Evolutionary conservation across 1,140 invertebrate species (phyloP).

Genomic region (Drosophila busckii): DNA sequence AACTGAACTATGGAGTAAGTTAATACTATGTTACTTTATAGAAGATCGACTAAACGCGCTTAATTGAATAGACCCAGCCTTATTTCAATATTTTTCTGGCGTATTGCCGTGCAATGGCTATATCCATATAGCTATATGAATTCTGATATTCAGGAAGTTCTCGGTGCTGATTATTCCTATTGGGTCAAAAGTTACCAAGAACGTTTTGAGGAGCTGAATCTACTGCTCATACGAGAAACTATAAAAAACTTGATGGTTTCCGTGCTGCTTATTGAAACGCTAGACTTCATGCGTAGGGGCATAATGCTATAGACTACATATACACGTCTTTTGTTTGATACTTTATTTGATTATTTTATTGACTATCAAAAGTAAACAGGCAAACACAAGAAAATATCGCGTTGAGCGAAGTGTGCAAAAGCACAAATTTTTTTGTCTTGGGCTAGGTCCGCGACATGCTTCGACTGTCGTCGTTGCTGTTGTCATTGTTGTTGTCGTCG

Average conservation of each 20-base stretch:
- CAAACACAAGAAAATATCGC: too few relatives aligned
- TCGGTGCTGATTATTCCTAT: conserved; percentile 17
- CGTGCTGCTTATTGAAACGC: conserved; percentile 19
- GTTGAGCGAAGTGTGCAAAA: conserved; percentile 8
- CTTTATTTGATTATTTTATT: conserved; percentile 2
- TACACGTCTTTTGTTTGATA: not conserved
- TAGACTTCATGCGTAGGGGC: not conserved
- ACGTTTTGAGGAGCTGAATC: not conserved
- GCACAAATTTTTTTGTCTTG: conserved; percentile 52
- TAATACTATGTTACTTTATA: too few relatives aligned
- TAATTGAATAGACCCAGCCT: conserved; percentile 13
- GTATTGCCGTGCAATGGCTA: conserved; percentile 16
- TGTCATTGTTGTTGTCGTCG: not conserved
- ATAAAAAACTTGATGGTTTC: conserved; percentile 11
- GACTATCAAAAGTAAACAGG: conserved; percentile 37
- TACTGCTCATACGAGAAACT: not conserved
- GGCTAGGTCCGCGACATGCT: conserved; percentile 54
- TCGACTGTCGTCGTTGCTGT: conserved; percentile 37
- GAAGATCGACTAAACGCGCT: not conserved
- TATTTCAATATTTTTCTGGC: conserved; percentile 33
- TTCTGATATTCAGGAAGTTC: conserved; percentile 14
- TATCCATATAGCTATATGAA: conserved; percentile 24
- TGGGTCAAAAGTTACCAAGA: conserved; percentile 16
- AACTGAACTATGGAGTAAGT: too few relatives aligned
- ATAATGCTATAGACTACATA: not conserved